Evolutionary conservation across 1,140 invertebrate species (phyloP).

Genomic region (Drosophila kikkawai): DNA sequence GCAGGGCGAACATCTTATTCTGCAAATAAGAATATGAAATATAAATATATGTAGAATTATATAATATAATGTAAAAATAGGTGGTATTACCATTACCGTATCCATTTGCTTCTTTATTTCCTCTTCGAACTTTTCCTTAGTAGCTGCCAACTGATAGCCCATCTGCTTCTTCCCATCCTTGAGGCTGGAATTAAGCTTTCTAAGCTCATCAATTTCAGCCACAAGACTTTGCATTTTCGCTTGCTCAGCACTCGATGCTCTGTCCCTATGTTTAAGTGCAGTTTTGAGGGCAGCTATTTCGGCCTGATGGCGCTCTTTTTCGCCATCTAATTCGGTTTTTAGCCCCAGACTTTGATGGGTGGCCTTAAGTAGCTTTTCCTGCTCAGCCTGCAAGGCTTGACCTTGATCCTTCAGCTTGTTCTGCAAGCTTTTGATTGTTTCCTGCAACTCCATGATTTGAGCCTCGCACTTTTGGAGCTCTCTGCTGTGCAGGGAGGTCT

Average conservation of each 20-base stretch:
- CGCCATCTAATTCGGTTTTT: background rate
- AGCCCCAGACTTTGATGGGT: rapidly evolving
- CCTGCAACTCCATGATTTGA: background rate
- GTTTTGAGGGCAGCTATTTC: background rate
- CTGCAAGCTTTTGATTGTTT: background rate
- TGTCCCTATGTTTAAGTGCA: background rate
- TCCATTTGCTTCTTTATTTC: rapidly evolving
- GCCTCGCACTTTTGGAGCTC: background rate
- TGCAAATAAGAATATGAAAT: background rate
- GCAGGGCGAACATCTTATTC: background rate
- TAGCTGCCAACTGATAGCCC: background rate
- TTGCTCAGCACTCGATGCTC: background rate
- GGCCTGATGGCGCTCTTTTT: background rate
- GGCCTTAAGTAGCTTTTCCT: background rate
- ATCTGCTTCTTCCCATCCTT: background rate
- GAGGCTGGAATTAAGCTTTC: background rate
- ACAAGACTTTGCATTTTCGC: background rate
- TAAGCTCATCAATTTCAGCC: background rate
- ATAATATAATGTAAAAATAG: too few relatives aligned
- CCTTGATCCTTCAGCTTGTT: background rate
- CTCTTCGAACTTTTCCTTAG: background rate
- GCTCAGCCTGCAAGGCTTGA: background rate
- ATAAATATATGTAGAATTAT: background rate
- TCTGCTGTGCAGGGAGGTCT: background rate
- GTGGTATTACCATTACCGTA: background rate